A percentile compares a stretch with the other conserved stretches of the same genome.
Conservation (phyloP, 2,113 vertebrate species). For the Barnardius zonarius region DNA sequence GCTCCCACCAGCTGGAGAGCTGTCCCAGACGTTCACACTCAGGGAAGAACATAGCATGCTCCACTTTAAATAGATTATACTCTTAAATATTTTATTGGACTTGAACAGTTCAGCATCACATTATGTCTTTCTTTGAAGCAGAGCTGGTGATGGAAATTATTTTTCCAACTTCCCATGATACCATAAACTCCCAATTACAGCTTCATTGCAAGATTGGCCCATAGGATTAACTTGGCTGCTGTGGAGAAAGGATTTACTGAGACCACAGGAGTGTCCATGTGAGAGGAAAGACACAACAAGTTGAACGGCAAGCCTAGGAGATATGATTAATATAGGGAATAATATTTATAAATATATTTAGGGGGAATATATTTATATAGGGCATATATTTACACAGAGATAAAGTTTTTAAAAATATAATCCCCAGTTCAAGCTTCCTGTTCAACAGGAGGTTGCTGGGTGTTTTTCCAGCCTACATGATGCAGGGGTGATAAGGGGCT, state of each 20-base stretch:
- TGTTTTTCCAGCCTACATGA: neutral
- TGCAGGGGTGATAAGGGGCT: neutral
- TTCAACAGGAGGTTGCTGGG: neutral
- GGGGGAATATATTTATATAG: neutral
- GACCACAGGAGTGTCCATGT: rapidly evolving
- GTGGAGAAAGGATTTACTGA: neutral
- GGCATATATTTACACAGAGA: neutral
- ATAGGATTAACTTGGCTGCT: neutral
- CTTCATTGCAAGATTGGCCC: neutral
- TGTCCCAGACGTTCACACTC: neutral
- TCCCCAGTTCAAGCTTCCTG: neutral
- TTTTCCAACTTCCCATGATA: neutral
- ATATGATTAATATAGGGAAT: neutral
- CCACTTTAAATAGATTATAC: neutral
- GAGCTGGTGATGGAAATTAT: neutral
- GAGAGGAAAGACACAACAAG: neutral
- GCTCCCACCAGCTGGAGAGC: constrained; percentile 48
- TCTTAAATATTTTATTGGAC: neutral
- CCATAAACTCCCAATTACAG: neutral
- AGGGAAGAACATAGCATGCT: neutral
- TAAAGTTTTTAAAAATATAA: neutral
- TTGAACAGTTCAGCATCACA: neutral
- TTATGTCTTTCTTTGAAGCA: neutral
- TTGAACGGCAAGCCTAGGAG: neutral
- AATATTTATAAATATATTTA: neutral